These are phyloP conservation scores for Solen grandis DNA, from an alignment of 1,140 invertebrate genomes.

Conservation along the genomic window DNA sequence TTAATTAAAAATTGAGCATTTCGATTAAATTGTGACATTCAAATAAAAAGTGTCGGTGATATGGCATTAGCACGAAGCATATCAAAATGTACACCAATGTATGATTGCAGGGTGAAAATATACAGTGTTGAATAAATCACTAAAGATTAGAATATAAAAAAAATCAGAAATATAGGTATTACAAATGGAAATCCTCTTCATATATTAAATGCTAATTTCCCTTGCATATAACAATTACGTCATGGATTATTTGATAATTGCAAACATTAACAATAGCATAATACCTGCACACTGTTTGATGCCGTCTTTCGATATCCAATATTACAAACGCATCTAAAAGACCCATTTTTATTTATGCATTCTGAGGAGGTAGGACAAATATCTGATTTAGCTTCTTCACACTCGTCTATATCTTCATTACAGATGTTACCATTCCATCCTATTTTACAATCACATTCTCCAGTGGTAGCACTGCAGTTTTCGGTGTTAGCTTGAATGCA, in stretches of 20 bases:
- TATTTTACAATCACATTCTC: neutral
- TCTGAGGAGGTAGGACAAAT: neutral
- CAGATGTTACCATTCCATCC: neutral
- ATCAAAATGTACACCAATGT: too few species aligned
- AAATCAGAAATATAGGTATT: too few species aligned
- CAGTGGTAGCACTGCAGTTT: neutral
- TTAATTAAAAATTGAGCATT: too few species aligned
- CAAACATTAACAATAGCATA: neutral
- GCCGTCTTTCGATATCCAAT: neutral
- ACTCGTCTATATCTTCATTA: slow-evolving; percentile 15
- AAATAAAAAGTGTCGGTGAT: too few species aligned
- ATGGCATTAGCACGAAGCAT: too few species aligned
- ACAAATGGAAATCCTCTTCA: too few species aligned
- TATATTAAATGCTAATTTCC: neutral
- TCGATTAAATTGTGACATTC: too few species aligned
- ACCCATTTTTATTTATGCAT: slow-evolving; percentile 13
- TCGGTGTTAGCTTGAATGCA: neutral
- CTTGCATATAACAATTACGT: neutral
- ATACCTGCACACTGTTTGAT: neutral
- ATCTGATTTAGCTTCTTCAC: neutral
- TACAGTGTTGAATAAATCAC: too few species aligned
- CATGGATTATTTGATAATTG: neutral
- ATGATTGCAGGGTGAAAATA: too few species aligned
- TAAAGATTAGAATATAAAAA: too few species aligned
- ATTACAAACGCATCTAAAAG: slow-evolving; percentile 2